Base-by-base conservation (phyloP, 2,113 vertebrate genomes). In the Collichthys lucidus region DNA sequence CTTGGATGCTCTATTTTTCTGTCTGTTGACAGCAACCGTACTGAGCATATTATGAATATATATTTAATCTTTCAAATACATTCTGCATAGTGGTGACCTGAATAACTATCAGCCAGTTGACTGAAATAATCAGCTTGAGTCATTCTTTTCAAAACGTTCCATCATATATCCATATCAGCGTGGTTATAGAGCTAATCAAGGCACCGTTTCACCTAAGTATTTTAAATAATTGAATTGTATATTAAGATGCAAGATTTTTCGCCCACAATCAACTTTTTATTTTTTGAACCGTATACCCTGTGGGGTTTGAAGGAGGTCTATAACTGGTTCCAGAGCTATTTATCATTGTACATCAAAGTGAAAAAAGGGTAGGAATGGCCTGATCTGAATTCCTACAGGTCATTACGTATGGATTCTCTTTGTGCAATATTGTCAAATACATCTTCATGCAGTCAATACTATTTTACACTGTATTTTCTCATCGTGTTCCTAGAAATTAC, bases 1-100 rank as follows among this genome's bases (percentile, higher is more conserved):
- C 24, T 59, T 59, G 50, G 67, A 72, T 52, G 19, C 31, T 65
- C 24, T 53, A 3, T 15, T 71, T 11, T 60, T 77, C 5, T 64
- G 20, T 19, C 4, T 59, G 12, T 60, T n/a, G 35, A 16, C 22
- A 31, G 12, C 8, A 46, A 22, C 7, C 5, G n/a, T 35, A 22
- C 17, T 44, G 17, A 29, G 26, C 20, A 55, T 60, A 46, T 31
- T 60, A 12, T 4, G 47, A 11, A 35, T 44, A 12, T 44, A 24
- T 14, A 46, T 62, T 53, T 47, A 11, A 52, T 56, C 57, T 26
- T 42, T 10, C 20, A 9, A 56, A 47, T 20, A 60, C 22, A 11
- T 59, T 29, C 55, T 72, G 55, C 55, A 59, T 56, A 19, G 35
- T 24, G 46, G 46, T 49, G 46, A 5, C 1, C 26, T 17, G 52